Evolutionary conservation across 2,888 invertebrate species (phyloP).

Genomic region (Punctoribates punctum): DNA sequence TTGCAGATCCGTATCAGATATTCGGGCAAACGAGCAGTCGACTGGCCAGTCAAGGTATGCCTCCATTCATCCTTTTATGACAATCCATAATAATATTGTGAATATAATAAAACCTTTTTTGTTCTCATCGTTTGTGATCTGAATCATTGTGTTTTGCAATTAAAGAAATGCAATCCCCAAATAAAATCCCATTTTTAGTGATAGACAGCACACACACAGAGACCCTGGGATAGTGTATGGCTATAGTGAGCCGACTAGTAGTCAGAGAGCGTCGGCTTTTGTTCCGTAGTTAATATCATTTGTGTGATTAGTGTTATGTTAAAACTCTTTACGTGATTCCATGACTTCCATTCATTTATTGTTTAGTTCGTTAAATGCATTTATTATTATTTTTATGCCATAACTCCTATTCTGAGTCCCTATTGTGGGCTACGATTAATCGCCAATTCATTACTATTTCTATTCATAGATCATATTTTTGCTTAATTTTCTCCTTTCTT

Average conservation of each 20-base stretch:
- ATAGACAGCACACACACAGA: neutral
- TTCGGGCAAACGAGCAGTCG: conserved; percentile 95
- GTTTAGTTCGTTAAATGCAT: conserved; percentile 30
- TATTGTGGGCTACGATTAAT: conserved; percentile 17
- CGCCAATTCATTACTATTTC: conserved; percentile 1
- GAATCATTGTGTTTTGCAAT: conserved; percentile 13
- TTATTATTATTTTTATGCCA: conserved; percentile 25
- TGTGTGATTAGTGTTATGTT: conserved; percentile 20
- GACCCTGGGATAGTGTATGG: too few species aligned
- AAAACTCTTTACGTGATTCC: conserved; percentile 32
- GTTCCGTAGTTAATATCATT: neutral
- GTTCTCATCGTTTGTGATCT: conserved; percentile 7
- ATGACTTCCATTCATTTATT: conserved; percentile 35
- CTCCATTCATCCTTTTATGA: neutral
- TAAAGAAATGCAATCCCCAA: conserved; percentile 14
- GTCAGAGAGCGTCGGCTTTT: neutral
- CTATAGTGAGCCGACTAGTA: neutral
- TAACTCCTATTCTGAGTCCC: neutral
- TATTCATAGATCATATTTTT: conserved; percentile 29
- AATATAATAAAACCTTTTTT: conserved; percentile 3
- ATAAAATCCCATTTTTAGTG: neutral
- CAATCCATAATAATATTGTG: neutral
- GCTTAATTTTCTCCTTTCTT: neutral
- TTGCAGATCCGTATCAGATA: conserved; percentile 94
- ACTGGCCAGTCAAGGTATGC: conserved; percentile 85